A percentile compares a stretch with the other conserved stretches of the same genome.
These are phyloP conservation scores for Clarias gariepinus DNA, from an alignment of 2,113 vertebrate species.

Conservation along the genomic window DNA sequence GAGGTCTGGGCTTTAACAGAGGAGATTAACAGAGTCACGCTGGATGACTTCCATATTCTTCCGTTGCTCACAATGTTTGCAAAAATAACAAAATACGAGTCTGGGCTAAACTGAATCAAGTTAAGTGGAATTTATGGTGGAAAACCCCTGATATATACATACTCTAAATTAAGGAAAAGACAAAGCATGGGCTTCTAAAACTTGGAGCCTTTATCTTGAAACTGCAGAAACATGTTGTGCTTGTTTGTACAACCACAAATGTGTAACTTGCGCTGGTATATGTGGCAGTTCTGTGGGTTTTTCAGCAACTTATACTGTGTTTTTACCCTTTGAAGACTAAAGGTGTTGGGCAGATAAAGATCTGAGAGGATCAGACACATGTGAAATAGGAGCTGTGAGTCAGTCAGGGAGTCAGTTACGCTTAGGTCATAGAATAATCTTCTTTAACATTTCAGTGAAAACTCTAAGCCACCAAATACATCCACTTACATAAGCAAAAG, in stretches of 20 bases:
- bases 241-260: constrained; percentile 10
- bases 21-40: constrained; percentile 70
- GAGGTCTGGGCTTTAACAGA: constrained; percentile 64
- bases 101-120: constrained; percentile 9
- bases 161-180: neutral
- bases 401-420: neutral
- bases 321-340: neutral
- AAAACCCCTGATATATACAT: neutral
- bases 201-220: neutral
- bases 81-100: constrained; percentile 22
- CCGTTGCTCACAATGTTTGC: constrained; percentile 26
- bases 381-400: constrained; percentile 13
- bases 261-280: constrained; percentile 17
- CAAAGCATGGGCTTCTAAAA: constrained; percentile 6
- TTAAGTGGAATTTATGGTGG: constrained; percentile 5
- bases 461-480: constrained; percentile 36
- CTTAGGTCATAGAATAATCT: constrained; percentile 51
- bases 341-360: constrained; percentile 1
- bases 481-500: constrained; percentile 56
- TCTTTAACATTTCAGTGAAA: constrained; percentile 42
- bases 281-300: neutral
- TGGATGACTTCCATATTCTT: constrained; percentile 67
- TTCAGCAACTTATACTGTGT: neutral
- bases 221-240: neutral
- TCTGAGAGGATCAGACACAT: constrained; percentile 27